Evolutionary conservation across 2,797 vertebrate genomes (phyloP), one percentile per base, ranked within the genome.

Genomic region (Carcharodon carcharias): DNA sequence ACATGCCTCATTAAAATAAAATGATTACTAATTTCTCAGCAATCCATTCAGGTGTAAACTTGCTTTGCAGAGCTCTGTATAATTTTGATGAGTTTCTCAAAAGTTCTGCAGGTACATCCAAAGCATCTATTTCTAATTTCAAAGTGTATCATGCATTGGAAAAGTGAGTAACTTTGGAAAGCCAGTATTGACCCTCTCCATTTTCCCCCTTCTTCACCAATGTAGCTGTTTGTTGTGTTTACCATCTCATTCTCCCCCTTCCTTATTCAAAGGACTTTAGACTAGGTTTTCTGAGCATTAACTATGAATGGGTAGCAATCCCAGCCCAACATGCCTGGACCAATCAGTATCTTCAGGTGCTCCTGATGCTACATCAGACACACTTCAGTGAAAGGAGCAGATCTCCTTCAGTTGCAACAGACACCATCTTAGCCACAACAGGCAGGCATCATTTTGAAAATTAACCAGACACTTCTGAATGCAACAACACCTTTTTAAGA

Each of bases 1-100:
- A 61, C 35, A 40, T 40, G 89, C 35, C 56, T 92, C 89, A 92
- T 92, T 92, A 92, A 65, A 92, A 92, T 61, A 92, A 63, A 61
- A 26, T 18, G 61, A 65, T 92, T n/a, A 92, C 31, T 92, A 61
- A 92, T 92, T 92, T 63, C 35, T 65, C 58, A 92, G 89, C 35
- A 92, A 63, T 63, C 58, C 56, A 92, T 92, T 92, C 89, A 63
- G 89, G 35, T 40, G 58, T 92, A 58, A 18, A 92, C 21, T 23
- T 92, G 35, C 58, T 92, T 35, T 65, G 35, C 35, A 92, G 58
- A 92, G 35, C 31, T 92, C 18, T 63, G 31, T n/a, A n/a, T 65
- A 92, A 61, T 63, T 63, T 16, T n/a, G 35, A 40, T 3, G 4
- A 35, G 89, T 65, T 92, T 92, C 89, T 63, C 35, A 4, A 8